phyloP scores from a whole-genome alignment of 2,113 vertebrate genomes.

The Scolopax mira region DNA sequence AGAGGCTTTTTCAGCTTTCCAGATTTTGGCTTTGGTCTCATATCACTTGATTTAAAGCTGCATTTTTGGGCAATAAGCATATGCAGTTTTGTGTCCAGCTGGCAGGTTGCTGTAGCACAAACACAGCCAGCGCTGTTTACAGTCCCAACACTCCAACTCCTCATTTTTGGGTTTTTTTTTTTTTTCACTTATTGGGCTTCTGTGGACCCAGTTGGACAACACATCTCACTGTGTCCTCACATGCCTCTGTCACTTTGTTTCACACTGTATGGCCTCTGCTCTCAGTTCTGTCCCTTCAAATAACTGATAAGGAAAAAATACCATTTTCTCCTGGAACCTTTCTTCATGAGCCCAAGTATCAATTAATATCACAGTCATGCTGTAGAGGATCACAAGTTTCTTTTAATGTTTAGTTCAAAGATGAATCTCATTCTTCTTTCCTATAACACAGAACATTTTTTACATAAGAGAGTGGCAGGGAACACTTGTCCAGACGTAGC shows the following conservation, averaged over 20 bases:
- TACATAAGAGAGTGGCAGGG: background rate
- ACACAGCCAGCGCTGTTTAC: background rate
- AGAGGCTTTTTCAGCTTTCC: background rate
- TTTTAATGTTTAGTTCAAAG: conserved; percentile 2
- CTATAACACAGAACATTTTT: background rate
- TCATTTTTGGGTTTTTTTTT: background rate
- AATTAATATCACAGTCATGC: background rate
- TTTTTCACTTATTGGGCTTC: background rate
- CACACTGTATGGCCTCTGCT: background rate
- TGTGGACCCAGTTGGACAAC: background rate
- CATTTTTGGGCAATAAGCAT: background rate
- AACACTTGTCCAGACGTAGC: background rate
- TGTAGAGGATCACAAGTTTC: background rate
- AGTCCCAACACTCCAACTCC: background rate
- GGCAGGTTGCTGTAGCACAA: background rate
- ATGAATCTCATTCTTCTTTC: background rate
- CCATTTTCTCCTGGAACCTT: background rate
- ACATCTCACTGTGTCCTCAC: background rate
- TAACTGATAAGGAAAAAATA: background rate
- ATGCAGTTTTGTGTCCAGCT: background rate
- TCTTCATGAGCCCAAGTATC: conserved; percentile 20
- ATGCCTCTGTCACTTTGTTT: background rate
- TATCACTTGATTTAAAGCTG: background rate
- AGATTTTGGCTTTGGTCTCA: background rate
- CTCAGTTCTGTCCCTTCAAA: background rate